Evolutionary conservation across 2,888 invertebrate genomes (phyloP), one percentile per base, ranked within the genome.

Genomic region (Lobophora halterata): DNA sequence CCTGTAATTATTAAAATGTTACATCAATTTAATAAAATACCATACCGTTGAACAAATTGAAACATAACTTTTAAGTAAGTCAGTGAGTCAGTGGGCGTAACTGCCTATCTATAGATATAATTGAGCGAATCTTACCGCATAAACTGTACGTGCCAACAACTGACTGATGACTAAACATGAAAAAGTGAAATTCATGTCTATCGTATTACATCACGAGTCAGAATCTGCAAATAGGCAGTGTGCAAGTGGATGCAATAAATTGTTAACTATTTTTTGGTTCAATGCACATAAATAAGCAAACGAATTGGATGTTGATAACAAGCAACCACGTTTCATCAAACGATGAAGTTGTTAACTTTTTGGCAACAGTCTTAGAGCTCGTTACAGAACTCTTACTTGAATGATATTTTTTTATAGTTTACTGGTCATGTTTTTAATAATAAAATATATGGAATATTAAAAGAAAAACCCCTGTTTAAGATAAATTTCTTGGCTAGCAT

Each of bases 181-280:
- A 67, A 72, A 69, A 73, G 65, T 61, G 52, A 74, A 67, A 71
- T 64, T 65, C 81, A 82, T 82, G 62, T 70, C 65, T 67, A 45
- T 55, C 25, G 53, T 41, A 57, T 75, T 71, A 62, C 71, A 69
- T 74, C 58, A 69, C 63, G 35, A 46, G 47, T 47, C 58, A 61
- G 46, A 64, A 58, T 56, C 52, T 46, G 39, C 48, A 40, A 58
- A 60, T 52, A 58, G 51, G 53, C 59, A 65, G 56, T 40, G 17
- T 53, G 54, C 49, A 68, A 62, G 58, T 52, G 36, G 42, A 26
- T 17, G 65, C 55, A 53, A 62, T 78, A 64, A 72, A 78, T 70
- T 61, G 33, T 61, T 67, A 63, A 64, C 56, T 58, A 42, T 52
- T 47, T 43, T 42, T 52, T 57, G 68, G 61, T 65, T 65, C 65